Evolutionary conservation across 2,113 vertebrate genomes (phyloP).

Genomic region (Dolichotis patagonum): DNA sequence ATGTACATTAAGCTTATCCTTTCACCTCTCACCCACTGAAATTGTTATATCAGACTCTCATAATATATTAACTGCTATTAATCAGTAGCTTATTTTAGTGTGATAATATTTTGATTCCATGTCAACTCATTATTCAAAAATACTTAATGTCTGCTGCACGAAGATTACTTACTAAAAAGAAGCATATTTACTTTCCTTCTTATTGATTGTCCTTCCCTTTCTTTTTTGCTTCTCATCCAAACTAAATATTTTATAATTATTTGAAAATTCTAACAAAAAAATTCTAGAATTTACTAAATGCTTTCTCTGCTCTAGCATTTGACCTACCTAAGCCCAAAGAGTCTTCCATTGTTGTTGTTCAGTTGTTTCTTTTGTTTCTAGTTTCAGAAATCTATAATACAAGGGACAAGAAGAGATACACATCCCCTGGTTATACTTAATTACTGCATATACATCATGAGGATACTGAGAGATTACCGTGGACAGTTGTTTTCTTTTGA

Average conservation of each 20-base stretch:
- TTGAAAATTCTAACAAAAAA: background rate
- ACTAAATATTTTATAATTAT: background rate
- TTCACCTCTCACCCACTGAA: background rate
- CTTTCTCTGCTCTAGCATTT: background rate
- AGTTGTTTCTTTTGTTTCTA: background rate
- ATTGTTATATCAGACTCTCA: background rate
- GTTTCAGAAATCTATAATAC: background rate
- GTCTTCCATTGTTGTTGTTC: background rate
- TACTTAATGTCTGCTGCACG: background rate
- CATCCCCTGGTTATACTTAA: background rate
- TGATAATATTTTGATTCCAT: background rate
- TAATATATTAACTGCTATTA: background rate
- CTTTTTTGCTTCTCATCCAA: background rate
- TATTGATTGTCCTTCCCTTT: background rate
- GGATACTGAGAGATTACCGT: background rate
- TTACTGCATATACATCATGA: too few species aligned
- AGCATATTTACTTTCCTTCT: background rate
- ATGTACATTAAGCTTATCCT: background rate
- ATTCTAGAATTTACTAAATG: background rate
- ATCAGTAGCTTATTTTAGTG: background rate
- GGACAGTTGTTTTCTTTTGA: background rate
- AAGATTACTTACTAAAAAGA: background rate
- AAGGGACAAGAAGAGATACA: background rate
- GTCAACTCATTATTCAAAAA: background rate
- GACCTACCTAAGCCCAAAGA: background rate